Base-by-base conservation (phyloP, 2,888 invertebrate genomes). In the Scrobipalpa costella region DNA sequence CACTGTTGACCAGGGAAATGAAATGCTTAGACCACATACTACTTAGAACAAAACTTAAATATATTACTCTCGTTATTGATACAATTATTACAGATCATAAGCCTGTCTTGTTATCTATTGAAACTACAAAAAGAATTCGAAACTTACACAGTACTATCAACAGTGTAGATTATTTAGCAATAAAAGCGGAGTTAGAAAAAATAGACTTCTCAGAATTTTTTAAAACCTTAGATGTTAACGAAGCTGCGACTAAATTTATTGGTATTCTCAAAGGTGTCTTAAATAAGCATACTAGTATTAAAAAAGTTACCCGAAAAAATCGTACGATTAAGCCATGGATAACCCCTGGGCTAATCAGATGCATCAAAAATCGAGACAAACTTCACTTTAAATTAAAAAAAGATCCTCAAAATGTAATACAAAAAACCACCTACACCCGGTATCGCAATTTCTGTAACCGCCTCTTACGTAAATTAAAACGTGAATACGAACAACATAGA, bases 371-470 rank as follows among this genome's bases (percentile, higher is more conserved):
- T 15, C 33, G 57, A 7, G 57, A 57, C n/a, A 57, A n/a, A 34
- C 34, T 57, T 13, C 34, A 57, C 11, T 9, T 21, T 13, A 33
- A 34, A 34, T 7, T 9, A n/a, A 57, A 57, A 33, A 1, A 7
- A 9, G 5, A 7, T 8, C 57, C 57, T 3, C 34, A 34, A 5
- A n/a, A 57, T 34, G 7, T n/a, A 0, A 57, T 34, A 2, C 0
- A 1, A 11, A 57, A 57, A 21, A n/a, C 15, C 1, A 34, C 21
- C 2, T 57, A 57, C 15, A 33, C 33, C 3, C 27, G 57, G 0
- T 57, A 57, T n/a, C 13, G 57, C 1, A 57, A 57, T n/a, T 57
- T 57, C n/a, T 57, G 57, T n/a, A 57, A 57, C 21, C 8, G 33
- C 1, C 57, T 57, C 7, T 15, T 57, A 34, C 27, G 57, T 1